Percentiles rank a stretch among this genome's conserved stretches.
Evolutionary conservation across 2,888 invertebrate genomes (phyloP).

Genomic region (Perithous albicinctus): DNA sequence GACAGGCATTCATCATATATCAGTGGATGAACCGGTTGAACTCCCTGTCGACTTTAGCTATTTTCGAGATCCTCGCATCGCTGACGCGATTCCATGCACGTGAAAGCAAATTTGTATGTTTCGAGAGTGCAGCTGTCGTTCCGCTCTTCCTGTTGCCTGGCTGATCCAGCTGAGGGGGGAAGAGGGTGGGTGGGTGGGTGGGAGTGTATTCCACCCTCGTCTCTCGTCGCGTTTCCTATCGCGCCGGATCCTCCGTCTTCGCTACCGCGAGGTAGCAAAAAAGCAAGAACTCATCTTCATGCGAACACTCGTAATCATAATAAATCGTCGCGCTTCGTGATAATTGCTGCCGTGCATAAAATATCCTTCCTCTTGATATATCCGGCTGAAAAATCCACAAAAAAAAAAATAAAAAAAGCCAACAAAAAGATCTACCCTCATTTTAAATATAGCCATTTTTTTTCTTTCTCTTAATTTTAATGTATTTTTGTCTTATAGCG

Average conservation of each 20-base stretch:
- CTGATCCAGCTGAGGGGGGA: conserved; percentile 38
- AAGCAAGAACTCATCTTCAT: not conserved
- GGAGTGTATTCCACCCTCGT: conserved; percentile 68
- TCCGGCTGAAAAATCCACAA: not conserved
- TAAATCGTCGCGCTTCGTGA: conserved; percentile 47
- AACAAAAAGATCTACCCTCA: not conserved
- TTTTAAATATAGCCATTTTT: not conserved
- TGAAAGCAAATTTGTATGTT: conserved; percentile 33
- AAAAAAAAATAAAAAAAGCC: conserved; percentile 11
- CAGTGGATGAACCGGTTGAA: conserved; percentile 32
- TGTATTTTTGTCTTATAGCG: conserved; percentile 1
- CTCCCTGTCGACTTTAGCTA: conserved; percentile 68
- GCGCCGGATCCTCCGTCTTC: conserved; percentile 30
- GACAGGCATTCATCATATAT: conserved; percentile 11
- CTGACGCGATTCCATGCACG: conserved; percentile 73
- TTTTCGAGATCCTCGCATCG: conserved; percentile 74
- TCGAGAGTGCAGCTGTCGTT: conserved; percentile 75
- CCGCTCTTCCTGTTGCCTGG: conserved; percentile 57
- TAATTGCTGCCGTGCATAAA: conserved; percentile 23
- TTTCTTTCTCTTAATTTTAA: conserved; percentile 2
- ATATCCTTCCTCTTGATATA: not conserved
- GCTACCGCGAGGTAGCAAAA: not conserved
- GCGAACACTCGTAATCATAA: conserved; percentile 50
- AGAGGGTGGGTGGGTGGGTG: too few species aligned
- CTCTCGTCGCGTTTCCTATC: conserved; percentile 48